These are phyloP conservation scores for Patella vulgata DNA, from an alignment of 1,140 invertebrate species.

Conservation along the genomic window DNA sequence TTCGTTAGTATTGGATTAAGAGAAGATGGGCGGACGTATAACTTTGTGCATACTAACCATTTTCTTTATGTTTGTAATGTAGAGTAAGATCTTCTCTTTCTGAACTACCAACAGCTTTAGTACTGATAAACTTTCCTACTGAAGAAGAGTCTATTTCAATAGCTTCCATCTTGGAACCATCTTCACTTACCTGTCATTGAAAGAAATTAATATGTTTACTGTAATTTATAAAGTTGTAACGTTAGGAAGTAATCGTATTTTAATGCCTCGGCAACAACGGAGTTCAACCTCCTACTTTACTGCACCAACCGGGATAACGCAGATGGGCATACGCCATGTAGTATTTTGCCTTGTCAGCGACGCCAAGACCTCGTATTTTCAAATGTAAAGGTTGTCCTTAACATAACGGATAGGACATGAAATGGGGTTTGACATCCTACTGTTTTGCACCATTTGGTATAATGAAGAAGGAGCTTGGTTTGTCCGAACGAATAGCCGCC, in stretches of 20 bases:
- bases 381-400: too few relatives aligned
- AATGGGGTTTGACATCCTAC: too few relatives aligned
- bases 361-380: too few relatives aligned
- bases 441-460: too few relatives aligned
- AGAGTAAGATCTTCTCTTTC: conserved; percentile 82
- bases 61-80: conserved; percentile 89
- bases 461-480: too few relatives aligned
- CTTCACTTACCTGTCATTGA: conserved; percentile 27
- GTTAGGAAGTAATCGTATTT: neutral
- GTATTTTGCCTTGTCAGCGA: too few relatives aligned
- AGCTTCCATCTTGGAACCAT: conserved; percentile 39
- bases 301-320: neutral
- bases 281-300: neutral
- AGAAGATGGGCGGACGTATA: too few relatives aligned
- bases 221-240: neutral
- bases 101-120: conserved; percentile 80
- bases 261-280: neutral
- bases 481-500: too few relatives aligned
- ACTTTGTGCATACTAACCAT: too few relatives aligned
- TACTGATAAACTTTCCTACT: conserved; percentile 88
- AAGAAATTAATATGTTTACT: neutral
- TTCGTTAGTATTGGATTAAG: too few relatives aligned
- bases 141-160: conserved; percentile 33
- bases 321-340: too few relatives aligned
- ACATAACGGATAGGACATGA: too few relatives aligned